Percentiles rank a stretch among this genome's conserved stretches.
phyloP scores from a whole-genome alignment of 30 jellyfish, hydroid and myxozoan species.

The Aurelia aurita region DNA sequence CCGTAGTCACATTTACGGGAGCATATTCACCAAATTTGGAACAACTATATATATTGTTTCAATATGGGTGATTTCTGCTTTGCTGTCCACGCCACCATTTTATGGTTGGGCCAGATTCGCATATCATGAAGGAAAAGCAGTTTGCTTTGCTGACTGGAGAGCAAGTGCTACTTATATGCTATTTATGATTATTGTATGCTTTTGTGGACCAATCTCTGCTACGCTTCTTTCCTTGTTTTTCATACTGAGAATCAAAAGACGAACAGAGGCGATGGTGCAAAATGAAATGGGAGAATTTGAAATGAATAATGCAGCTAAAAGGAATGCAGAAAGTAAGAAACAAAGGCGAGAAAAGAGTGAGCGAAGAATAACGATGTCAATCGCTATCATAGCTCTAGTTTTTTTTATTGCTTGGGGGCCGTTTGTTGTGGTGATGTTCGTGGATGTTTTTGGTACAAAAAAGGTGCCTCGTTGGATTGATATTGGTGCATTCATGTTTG shows the following conservation, averaged over 20 bases:
- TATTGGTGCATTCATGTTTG: constrained; percentile 24
- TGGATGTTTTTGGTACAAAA: constrained; percentile 11
- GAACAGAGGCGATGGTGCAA: neutral
- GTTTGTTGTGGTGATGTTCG: constrained; percentile 58
- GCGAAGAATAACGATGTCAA: constrained; percentile 1
- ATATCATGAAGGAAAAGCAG: constrained; percentile 40
- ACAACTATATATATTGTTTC: constrained; percentile 17
- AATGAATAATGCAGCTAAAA: no score
- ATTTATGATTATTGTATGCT: constrained; percentile 72
- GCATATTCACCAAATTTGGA: constrained; percentile 34
- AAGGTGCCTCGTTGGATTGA: constrained; percentile 38
- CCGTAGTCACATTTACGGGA: constrained; percentile 29
- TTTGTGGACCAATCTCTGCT: constrained; percentile 80
- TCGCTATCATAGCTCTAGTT: constrained; percentile 12
- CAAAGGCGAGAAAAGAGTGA: no score
- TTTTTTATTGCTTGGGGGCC: constrained; percentile 73
- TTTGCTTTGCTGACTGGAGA: constrained; percentile 79
- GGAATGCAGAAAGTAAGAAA: no score
- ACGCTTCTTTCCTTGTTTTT: constrained; percentile 47
- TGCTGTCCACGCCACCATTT: constrained; percentile 68
- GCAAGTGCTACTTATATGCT: constrained; percentile 58
- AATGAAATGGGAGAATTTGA: neutral
- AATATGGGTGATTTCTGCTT: constrained; percentile 59
- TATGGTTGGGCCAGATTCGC: constrained; percentile 73
- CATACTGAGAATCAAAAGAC: constrained; percentile 28